Conservation (phyloP, 2,888 invertebrate species). For the Brachypterus glaber region DNA sequence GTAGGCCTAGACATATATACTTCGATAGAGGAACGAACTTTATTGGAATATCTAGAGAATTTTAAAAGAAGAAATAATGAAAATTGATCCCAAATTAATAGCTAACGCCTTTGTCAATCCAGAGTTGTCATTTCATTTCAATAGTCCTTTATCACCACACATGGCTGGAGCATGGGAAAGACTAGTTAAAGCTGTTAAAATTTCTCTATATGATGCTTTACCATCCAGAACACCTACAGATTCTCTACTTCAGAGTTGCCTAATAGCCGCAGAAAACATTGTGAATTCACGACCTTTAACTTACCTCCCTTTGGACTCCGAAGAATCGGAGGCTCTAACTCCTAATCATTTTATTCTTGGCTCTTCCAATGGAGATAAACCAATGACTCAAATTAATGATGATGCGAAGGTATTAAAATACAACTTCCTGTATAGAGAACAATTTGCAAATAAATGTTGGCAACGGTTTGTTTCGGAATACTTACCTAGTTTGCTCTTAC, state of each 20-base stretch:
- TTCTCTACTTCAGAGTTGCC: slow-evolving; percentile 2
- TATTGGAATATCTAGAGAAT: slow-evolving; percentile 4
- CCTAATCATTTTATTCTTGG: no score
- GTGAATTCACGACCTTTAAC: slow-evolving; percentile 14
- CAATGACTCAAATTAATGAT: slow-evolving; percentile 5
- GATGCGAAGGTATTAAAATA: slow-evolving; percentile 7
- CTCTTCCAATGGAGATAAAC: slow-evolving; percentile 9
- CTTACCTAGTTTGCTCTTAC: slow-evolving; percentile 9
- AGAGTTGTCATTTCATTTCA: slow-evolving; percentile 10
- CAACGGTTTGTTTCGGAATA: slow-evolving; percentile 16
- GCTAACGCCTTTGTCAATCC: slow-evolving; percentile 8
- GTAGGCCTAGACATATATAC: slow-evolving; percentile 6
- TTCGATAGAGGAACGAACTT: slow-evolving; percentile 10
- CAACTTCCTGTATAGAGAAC: slow-evolving; percentile 8
- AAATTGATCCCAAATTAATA: slow-evolving; percentile 5
- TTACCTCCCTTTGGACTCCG: slow-evolving; percentile 11
- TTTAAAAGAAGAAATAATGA: slow-evolving; percentile 3
- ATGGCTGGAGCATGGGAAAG: slow-evolving; percentile 12
- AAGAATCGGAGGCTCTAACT: slow-evolving; percentile 8
- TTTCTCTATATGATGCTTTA: slow-evolving; percentile 10
- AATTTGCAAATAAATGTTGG: slow-evolving; percentile 11
- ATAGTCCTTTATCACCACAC: slow-evolving; percentile 8
- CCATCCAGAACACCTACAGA: slow-evolving; percentile 9
- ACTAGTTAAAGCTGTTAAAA: slow-evolving; percentile 10
- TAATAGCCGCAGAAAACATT: slow-evolving; percentile 12